Evolutionary conservation across 2,888 invertebrate species (phyloP), one percentile per base, ranked within the genome.

Genomic region (Drosophila prostipennis): DNA sequence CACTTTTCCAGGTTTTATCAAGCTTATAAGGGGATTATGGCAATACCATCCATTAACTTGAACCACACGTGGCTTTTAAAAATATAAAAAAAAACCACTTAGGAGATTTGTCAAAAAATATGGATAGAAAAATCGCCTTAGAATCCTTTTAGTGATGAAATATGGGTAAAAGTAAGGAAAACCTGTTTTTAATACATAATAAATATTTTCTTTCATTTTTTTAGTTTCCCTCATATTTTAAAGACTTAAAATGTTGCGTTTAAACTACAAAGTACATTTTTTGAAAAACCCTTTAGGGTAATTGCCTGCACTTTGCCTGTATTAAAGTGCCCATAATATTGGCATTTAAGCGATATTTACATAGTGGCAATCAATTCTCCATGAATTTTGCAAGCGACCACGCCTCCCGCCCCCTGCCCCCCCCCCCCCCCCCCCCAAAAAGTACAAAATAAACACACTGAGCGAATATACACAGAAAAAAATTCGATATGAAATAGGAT

Each of bases 1-100:
- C 14, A 37, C 19, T 2, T 6, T 6, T 29, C 3, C n/a, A 2
- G 40, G 40, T n/a, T 61, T 26, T 61, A n/a, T 59, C 6, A n/a
- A 37, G 56, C 56, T 56, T 55, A 37, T 7, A 13, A 0, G 7
- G n/a, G 56, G 56, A 57, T 57, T 57, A 57, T 53, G 34, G 53
- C 53, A 14, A 34, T 23, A 52, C 4, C 6, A 56, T 56, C 36
- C 36, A 57, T 57, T 57, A 26, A 37, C 36, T 16, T 10, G 57
- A 29, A 26, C 37, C 6, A n/a, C 37, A 39, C 26, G 19, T 29
- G 37, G 37, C 56, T 32, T 57, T 39, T 39, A 39, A 39, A 39
- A 16, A 32, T 14, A 14, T 13, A 2, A 14, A n/a, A 7, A 29
- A 45, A 34, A 34, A 10, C 11, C 11, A 6, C 16, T 11, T 6